Base-by-base conservation (phyloP, 35 echinoderm and acorn worm genomes). In the Heliocidaris tuberculata region DNA sequence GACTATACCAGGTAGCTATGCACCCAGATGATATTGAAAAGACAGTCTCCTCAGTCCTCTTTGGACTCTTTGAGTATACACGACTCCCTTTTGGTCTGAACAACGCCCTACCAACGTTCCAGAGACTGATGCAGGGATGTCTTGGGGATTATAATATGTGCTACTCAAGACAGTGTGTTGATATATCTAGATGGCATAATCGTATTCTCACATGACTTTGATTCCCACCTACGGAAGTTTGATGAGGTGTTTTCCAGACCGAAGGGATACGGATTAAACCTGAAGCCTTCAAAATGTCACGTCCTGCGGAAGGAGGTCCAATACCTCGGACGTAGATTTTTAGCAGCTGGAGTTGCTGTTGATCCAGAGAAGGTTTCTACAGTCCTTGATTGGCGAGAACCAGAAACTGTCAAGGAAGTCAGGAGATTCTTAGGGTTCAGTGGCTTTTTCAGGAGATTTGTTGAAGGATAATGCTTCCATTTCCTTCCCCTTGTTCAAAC, bases 121-220 rank as follows among this genome's bases (percentile, higher is more conserved):
- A n/a, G n/a, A n/a, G n/a, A n/a, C n/a, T n/a, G n/a, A 50, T 50
- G 49, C 49, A 50, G 49, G 9, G 49, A 50, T 93, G 65, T 17
- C 47, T 96, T 24, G 92, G 95, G 17, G 92, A n/a, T n/a, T n/a
- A n/a, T n/a, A n/a, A 94, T 35, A 17, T 47, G 70, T 87, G 7
- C 61, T 93, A 86, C 49, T 35, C 93, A n/a, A n/a, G n/a, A n/a
- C 16, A 78, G 31, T 15, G 95, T 96, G 3, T 35, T 96, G 31
- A 94, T 93, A 7, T 94, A 96, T 30, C 48, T 96, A 31, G 92
- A 96, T 94, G 95, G 94, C 48, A 94, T 96, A 31, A 49, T 94
- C 13, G 92, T 96, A 7, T 95, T 48, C 60, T 95, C 90, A 6
- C 21, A 13, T 13, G 61, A 90, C 19, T 95, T 95, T 31, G 47